Evolutionary conservation across 1,140 invertebrate genomes (phyloP).

Genomic region (Heliothis subflexa): DNA sequence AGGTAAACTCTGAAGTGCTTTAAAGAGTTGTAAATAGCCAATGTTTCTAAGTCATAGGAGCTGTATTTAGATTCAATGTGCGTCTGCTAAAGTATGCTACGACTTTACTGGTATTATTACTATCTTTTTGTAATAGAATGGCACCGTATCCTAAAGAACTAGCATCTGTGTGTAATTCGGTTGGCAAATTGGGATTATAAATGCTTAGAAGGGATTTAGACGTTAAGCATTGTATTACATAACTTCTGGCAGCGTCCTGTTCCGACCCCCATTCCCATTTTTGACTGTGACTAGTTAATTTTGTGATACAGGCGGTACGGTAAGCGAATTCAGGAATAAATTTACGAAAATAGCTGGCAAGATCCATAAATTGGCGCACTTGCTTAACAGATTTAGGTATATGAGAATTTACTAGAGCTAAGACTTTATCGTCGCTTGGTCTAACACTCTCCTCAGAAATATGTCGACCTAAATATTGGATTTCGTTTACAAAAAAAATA

Average conservation of each 20-base stretch:
- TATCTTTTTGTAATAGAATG: too few relatives aligned
- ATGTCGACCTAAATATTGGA: slow-evolving; percentile 57
- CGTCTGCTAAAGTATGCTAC: too few relatives aligned
- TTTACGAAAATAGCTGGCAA: slow-evolving; percentile 57
- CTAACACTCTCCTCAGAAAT: slow-evolving; percentile 47
- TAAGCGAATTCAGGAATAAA: slow-evolving; percentile 60
- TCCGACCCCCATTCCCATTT: slow-evolving; percentile 52
- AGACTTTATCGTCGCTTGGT: slow-evolving; percentile 51
- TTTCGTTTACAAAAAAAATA: slow-evolving; percentile 45
- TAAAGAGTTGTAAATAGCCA: too few relatives aligned
- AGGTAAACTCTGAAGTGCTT: slow-evolving; percentile 48
- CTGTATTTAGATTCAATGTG: too few relatives aligned
- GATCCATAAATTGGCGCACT: slow-evolving; percentile 58
- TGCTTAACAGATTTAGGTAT: slow-evolving; percentile 59
- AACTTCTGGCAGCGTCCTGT: slow-evolving; percentile 56
- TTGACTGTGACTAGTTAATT: slow-evolving; percentile 38
- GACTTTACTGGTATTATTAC: too few relatives aligned
- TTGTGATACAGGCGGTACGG: slow-evolving; percentile 57
- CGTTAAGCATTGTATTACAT: slow-evolving; percentile 55
- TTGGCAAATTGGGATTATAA: too few relatives aligned
- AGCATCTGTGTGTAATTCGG: too few relatives aligned
- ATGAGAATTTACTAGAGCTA: slow-evolving; percentile 54
- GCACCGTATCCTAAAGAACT: too few relatives aligned
- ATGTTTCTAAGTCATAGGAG: slow-evolving; percentile 52
- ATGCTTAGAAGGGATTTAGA: slow-evolving; percentile 75